Evolutionary conservation across 2,113 vertebrate species (phyloP).

Genomic region (Corydoras sp.): DNA sequence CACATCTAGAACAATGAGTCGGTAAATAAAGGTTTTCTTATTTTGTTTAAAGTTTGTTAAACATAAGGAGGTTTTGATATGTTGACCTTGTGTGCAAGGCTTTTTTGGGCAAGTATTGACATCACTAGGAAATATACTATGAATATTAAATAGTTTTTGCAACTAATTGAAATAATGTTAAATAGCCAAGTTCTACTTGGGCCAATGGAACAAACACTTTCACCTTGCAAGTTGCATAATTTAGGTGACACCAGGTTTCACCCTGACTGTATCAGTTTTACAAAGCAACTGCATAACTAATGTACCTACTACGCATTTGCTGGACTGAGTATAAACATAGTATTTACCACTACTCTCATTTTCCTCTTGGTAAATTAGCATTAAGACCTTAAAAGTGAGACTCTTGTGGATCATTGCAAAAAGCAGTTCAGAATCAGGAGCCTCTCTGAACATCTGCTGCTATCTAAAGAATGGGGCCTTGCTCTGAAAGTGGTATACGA

Average conservation of each 20-base stretch:
- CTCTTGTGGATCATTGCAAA: neutral
- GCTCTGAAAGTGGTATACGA: constrained; percentile 15
- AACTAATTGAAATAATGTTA: neutral
- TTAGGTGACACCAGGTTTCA: constrained; percentile 4
- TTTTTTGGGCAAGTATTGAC: constrained; percentile 3
- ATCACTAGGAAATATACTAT: neutral
- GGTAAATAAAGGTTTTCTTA: too few species aligned
- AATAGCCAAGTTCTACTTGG: neutral
- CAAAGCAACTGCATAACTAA: neutral
- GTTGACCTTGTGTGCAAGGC: neutral
- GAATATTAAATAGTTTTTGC: neutral
- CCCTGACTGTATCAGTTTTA: constrained; percentile 18
- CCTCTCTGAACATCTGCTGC: neutral
- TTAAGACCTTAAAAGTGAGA: neutral
- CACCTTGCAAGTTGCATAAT: constrained; percentile 18
- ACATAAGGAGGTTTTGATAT: neutral
- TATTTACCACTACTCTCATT: neutral
- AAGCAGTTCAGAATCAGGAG: neutral
- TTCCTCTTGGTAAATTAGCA: neutral
- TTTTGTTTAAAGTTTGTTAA: too few species aligned
- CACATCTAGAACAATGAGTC: too few species aligned
- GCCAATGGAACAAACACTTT: neutral
- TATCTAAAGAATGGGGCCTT: constrained; percentile 32
- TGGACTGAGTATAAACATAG: neutral
- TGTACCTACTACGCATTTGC: neutral